These are phyloP conservation scores for Anguilla japonica DNA, from an alignment of 2,113 vertebrate genomes.

Conservation along the genomic window DNA sequence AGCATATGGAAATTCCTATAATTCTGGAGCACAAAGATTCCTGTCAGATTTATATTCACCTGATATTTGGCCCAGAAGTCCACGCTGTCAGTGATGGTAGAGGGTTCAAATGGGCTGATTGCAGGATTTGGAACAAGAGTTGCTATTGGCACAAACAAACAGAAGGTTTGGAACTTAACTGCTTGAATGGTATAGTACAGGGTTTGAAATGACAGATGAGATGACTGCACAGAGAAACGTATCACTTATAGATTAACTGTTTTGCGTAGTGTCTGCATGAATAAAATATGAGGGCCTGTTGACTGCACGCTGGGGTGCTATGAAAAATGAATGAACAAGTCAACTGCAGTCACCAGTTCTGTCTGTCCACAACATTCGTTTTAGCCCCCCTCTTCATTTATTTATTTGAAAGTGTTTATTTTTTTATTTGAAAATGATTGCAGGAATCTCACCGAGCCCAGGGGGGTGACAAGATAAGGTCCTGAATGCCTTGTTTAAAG, in stretches of 20 bases:
- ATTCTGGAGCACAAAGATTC: not conserved
- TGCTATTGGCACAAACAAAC: no score
- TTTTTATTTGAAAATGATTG: not conserved
- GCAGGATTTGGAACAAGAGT: not conserved
- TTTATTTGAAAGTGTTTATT: not conserved
- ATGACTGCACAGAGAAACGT: no score
- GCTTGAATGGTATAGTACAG: no score
- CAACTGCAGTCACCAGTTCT: not conserved
- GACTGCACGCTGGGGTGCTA: not conserved
- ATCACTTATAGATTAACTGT: no score
- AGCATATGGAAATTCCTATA: no score
- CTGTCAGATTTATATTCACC: not conserved
- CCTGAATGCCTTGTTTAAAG: not conserved
- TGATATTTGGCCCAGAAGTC: not conserved
- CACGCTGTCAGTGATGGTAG: not conserved
- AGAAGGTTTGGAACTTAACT: no score
- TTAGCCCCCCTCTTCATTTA: not conserved
- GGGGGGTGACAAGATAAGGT: not conserved
- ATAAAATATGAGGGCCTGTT: conserved; percentile 29
- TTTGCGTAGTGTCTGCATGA: conserved; percentile 6
- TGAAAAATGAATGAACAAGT: conserved; percentile 9
- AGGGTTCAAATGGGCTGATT: not conserved
- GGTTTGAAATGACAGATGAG: no score
- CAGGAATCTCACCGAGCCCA: not conserved
- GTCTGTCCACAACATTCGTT: not conserved